A percentile compares a stretch with the other conserved stretches of the same genome.
Evolutionary conservation across 2,888 invertebrate genomes (phyloP).

Genomic region (Orthosia cruda): DNA sequence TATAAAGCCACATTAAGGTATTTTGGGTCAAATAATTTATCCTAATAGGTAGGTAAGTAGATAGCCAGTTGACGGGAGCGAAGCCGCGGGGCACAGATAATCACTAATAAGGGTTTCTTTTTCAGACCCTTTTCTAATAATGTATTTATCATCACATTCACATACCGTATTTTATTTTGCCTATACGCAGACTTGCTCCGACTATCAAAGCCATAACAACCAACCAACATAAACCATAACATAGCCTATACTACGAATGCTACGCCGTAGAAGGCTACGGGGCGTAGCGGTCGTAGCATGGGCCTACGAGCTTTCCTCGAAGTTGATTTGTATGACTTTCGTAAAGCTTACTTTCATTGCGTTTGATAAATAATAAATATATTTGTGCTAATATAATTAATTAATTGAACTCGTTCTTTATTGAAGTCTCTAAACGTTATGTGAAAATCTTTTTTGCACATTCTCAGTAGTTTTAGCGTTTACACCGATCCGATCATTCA

Average conservation of each 20-base stretch:
- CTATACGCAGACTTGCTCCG: too few species aligned
- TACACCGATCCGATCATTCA: neutral
- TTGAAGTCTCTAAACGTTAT: accelerated
- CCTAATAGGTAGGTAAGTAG: too few species aligned
- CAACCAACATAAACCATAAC: too few species aligned
- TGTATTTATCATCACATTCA: too few species aligned
- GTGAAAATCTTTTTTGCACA: neutral
- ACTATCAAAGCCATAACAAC: too few species aligned
- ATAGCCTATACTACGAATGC: conserved; percentile 2
- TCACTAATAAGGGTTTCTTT: neutral
- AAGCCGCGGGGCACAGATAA: too few species aligned
- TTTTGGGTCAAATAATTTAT: too few species aligned
- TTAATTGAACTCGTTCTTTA: neutral
- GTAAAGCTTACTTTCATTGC: neutral
- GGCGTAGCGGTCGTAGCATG: conserved; percentile 41
- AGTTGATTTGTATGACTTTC: neutral
- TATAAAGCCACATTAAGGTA: too few species aligned
- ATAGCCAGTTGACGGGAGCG: too few species aligned
- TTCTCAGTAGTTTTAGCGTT: too few species aligned
- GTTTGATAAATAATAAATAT: neutral
- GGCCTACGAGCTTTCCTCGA: neutral
- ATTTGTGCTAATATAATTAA: neutral
- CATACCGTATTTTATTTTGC: too few species aligned
- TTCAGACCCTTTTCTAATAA: too few species aligned
- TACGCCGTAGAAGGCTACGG: conserved; percentile 43